Conservation (phyloP, 1,140 invertebrate genomes). For the Drosophila watanabei region DNA sequence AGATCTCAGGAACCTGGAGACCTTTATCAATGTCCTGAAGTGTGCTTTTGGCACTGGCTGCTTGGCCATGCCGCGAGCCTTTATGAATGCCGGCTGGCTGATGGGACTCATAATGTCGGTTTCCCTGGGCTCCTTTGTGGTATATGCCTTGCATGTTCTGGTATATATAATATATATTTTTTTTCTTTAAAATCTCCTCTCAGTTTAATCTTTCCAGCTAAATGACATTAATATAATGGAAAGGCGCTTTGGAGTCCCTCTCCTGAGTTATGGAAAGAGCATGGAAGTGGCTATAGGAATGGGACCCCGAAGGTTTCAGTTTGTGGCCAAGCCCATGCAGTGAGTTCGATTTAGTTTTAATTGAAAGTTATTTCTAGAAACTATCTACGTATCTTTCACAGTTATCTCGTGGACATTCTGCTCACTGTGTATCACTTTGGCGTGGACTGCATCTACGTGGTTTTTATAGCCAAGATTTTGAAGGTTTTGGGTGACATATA, state of each 20-base stretch:
- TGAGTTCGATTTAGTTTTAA: slow-evolving; percentile 10
- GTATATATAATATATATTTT: slow-evolving; percentile 10
- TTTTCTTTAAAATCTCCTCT: neutral
- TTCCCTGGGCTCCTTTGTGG: slow-evolving; percentile 27
- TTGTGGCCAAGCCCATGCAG: slow-evolving; percentile 35
- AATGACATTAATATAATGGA: slow-evolving; percentile 20
- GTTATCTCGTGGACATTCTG: slow-evolving; percentile 50
- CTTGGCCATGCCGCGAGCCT: slow-evolving; percentile 62
- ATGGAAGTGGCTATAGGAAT: slow-evolving; percentile 45
- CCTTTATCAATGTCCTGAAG: slow-evolving; percentile 60
- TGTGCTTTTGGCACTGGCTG: slow-evolving; percentile 64
- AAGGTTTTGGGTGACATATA: slow-evolving; percentile 57
- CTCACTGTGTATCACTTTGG: slow-evolving; percentile 58
- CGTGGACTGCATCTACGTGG: slow-evolving; percentile 59
- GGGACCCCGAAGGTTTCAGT: slow-evolving; percentile 41
- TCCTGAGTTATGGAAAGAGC: slow-evolving; percentile 50
- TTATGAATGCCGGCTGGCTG: slow-evolving; percentile 50
- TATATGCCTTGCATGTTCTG: slow-evolving; percentile 62
- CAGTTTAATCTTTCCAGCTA: slow-evolving; percentile 10
- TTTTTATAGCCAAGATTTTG: slow-evolving; percentile 57
- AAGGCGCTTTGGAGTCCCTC: slow-evolving; percentile 5
- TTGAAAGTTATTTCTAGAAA: rapidly evolving
- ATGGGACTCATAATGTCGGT: slow-evolving; percentile 48
- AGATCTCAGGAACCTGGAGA: slow-evolving; percentile 42
- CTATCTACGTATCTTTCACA: neutral